Evolutionary conservation across 2,113 vertebrate genomes (phyloP).

Genomic region (Sorex fumeus): DNA sequence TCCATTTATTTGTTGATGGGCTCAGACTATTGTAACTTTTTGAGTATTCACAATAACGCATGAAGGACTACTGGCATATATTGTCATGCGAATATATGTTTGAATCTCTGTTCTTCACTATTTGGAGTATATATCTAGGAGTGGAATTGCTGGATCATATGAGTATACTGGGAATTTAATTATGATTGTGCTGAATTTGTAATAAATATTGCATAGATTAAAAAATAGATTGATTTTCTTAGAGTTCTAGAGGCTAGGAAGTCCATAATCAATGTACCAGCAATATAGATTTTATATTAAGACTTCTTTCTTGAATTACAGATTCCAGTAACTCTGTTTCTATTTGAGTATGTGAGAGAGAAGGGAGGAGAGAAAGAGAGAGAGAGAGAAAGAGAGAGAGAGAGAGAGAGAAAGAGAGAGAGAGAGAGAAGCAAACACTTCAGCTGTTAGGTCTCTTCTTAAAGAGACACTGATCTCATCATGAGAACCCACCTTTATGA

Average conservation of each 20-base stretch:
- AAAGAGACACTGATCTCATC: not conserved
- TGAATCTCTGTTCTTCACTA: too few relatives aligned
- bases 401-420: too few relatives aligned
- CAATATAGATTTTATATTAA: not conserved
- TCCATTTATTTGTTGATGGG: too few relatives aligned
- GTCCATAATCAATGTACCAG: not conserved
- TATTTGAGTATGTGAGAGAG: too few relatives aligned
- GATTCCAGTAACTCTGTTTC: not conserved
- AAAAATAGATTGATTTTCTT: slow-evolving; percentile 32
- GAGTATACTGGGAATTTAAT: not conserved
- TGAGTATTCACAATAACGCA: too few relatives aligned
- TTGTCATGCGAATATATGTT: too few relatives aligned
- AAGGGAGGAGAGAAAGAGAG: too few relatives aligned
- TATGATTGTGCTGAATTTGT: slow-evolving; percentile 5
- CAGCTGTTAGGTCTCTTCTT: not conserved
- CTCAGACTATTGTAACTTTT: too few relatives aligned
- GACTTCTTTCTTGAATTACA: not conserved
- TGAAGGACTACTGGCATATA: not conserved
- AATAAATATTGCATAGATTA: not conserved
- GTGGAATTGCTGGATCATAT: not conserved
- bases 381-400: too few relatives aligned
- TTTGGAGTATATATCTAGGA: too few relatives aligned
- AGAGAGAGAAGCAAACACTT: too few relatives aligned
- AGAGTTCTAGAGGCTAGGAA: not conserved
- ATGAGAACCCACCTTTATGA: not conserved